phyloP scores from a whole-genome alignment of 2,113 vertebrate genomes.

The Pterocles orientalis region DNA sequence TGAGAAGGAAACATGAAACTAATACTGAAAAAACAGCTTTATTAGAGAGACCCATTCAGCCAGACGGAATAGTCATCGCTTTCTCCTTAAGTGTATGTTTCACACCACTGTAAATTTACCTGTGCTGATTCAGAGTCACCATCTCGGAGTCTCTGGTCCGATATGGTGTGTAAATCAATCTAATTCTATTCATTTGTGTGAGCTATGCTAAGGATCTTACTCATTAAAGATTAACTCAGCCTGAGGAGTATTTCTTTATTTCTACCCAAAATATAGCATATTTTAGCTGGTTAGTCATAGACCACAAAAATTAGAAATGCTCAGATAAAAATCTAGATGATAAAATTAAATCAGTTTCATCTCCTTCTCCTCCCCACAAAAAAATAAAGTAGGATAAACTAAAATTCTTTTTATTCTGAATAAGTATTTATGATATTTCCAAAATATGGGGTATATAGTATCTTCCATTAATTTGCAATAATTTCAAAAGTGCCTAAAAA shows the following conservation, averaged over 20 bases:
- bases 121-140: background rate
- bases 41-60: background rate
- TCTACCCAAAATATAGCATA: background rate
- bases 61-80: background rate
- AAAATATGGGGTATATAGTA: background rate
- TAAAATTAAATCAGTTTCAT: background rate
- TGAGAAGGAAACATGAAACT: slow-evolving; percentile 24
- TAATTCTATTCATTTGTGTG: background rate
- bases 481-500: background rate
- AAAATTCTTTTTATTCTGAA: background rate
- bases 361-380: background rate
- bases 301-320: background rate
- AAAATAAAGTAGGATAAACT: background rate
- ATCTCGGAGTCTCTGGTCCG: background rate
- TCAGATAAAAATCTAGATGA: background rate
- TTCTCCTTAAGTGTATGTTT: background rate
- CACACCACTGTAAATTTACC: background rate
- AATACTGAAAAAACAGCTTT: background rate
- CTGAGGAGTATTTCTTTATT: background rate
- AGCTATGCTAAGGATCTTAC: background rate
- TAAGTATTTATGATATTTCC: background rate
- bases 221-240: background rate
- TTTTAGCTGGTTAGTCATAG: background rate
- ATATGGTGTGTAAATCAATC: background rate
- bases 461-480: background rate